Conservation (phyloP, 2,797 vertebrate species). For the Protosalanx chinensis region DNA sequence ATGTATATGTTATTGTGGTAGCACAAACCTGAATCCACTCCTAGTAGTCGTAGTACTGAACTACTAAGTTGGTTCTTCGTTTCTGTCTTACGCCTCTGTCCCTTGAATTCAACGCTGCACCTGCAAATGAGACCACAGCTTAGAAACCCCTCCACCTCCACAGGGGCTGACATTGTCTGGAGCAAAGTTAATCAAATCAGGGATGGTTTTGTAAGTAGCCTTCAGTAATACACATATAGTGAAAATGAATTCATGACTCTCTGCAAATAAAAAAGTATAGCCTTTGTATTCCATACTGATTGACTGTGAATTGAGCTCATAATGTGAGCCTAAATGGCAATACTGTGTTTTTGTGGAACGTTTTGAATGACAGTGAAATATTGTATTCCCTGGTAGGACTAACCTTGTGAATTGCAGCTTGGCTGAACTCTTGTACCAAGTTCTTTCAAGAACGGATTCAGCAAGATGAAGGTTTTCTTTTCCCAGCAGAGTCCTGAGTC, state of each 20-base stretch:
- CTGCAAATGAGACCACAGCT: not conserved
- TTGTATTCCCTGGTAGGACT: not conserved
- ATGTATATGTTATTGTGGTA: not conserved
- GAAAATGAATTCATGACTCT: too few species aligned
- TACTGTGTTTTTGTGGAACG: too few species aligned
- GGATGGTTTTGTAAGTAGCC: not conserved
- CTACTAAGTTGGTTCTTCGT: conserved; percentile 32
- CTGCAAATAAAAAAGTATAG: too few species aligned
- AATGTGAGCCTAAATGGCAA: too few species aligned
- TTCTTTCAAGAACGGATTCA: not conserved
- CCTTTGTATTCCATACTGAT: too few species aligned
- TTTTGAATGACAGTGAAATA: not conserved
- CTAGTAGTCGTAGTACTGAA: conserved; percentile 45
- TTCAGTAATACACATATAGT: too few species aligned
- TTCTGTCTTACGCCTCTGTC: conserved; percentile 24
- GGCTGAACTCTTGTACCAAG: conserved; percentile 20
- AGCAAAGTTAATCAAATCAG: too few species aligned
- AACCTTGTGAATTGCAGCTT: conserved; percentile 30
- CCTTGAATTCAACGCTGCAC: conserved; percentile 33
- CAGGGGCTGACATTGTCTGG: too few species aligned
- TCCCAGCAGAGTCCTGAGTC: conserved; percentile 37
- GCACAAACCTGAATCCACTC: conserved; percentile 33
- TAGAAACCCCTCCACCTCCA: too few species aligned
- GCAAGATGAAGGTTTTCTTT: conserved; percentile 15
- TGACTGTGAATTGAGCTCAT: too few species aligned